phyloP scores from a whole-genome alignment of 2,888 invertebrate genomes.

The Uloborus plumipes region DNA sequence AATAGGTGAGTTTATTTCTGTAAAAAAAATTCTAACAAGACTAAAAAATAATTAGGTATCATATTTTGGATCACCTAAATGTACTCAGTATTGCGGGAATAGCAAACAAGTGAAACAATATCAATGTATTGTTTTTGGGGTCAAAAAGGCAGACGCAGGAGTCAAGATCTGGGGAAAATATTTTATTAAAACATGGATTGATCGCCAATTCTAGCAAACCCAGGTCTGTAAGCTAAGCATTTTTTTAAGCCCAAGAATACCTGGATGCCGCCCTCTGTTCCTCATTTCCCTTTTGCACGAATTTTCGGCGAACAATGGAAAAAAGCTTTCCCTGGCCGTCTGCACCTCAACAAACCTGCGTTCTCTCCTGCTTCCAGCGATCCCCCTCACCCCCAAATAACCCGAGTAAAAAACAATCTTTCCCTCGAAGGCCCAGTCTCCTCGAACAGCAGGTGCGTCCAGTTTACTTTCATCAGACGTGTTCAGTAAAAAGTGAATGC shows the following conservation, averaged over 20 bases:
- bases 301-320: constrained; percentile 30
- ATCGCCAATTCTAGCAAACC: background rate
- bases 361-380: constrained; percentile 4
- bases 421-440: background rate
- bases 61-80: no score
- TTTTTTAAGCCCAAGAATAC: constrained; percentile 24
- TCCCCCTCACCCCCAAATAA: constrained; percentile 6
- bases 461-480: constrained; percentile 42
- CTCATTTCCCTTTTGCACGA: constrained; percentile 36
- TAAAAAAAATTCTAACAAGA: no score
- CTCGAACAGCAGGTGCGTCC: constrained; percentile 46
- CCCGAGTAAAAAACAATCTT: constrained; percentile 43
- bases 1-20: no score
- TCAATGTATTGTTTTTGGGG: no score
- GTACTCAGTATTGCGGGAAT: no score
- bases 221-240: background rate
- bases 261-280: constrained; percentile 26
- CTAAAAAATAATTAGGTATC: no score
- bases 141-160: no score
- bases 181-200: background rate
- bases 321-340: constrained; percentile 41
- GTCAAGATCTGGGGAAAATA: background rate
- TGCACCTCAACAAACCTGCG: constrained; percentile 19
- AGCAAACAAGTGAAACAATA: no score
- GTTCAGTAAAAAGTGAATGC: constrained; percentile 47